phyloP scores from a whole-genome alignment of 1,140 invertebrate species.

The Drosophila miranda region DNA sequence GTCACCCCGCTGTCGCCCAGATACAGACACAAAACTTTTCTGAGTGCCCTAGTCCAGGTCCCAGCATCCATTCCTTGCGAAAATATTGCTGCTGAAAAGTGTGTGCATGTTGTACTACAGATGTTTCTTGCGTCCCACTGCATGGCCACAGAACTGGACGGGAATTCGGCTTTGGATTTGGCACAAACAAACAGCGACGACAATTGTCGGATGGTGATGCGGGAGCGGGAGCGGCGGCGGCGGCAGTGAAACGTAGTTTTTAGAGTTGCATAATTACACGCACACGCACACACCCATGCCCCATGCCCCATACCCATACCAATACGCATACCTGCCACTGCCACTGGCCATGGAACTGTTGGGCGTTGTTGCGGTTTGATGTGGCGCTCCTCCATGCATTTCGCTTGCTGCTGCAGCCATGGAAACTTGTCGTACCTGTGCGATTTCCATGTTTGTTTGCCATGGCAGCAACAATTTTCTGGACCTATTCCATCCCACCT shows the following conservation, averaged over 20 bases:
- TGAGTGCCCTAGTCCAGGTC: conserved; percentile 51
- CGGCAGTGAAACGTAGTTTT: conserved; percentile 18
- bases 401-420: conserved; percentile 58
- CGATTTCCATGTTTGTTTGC: conserved; percentile 65
- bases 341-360: conserved; percentile 29
- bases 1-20: conserved; percentile 29
- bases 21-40: conserved; percentile 58
- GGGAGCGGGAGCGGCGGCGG: not conserved
- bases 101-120: conserved; percentile 11
- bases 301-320: not conserved
- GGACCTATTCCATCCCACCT: conserved; percentile 73
- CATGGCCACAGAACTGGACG: conserved; percentile 5
- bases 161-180: conserved; percentile 8
- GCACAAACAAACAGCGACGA: conserved; percentile 20
- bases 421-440: conserved; percentile 81
- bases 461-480: conserved; percentile 72
- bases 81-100: conserved; percentile 52
- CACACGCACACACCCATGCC: not conserved
- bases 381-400: conserved; percentile 38
- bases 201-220: not conserved
- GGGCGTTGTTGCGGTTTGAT: conserved; percentile 40
- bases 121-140: conserved; percentile 34
- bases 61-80: conserved; percentile 38
- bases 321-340: conserved; percentile 11
- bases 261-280: conserved; percentile 61